A percentile compares a stretch with the other conserved stretches of the same genome.
These are phyloP conservation scores for Myrmophylax atrothorax DNA, from an alignment of 2,113 vertebrate genomes.

Conservation along the genomic window DNA sequence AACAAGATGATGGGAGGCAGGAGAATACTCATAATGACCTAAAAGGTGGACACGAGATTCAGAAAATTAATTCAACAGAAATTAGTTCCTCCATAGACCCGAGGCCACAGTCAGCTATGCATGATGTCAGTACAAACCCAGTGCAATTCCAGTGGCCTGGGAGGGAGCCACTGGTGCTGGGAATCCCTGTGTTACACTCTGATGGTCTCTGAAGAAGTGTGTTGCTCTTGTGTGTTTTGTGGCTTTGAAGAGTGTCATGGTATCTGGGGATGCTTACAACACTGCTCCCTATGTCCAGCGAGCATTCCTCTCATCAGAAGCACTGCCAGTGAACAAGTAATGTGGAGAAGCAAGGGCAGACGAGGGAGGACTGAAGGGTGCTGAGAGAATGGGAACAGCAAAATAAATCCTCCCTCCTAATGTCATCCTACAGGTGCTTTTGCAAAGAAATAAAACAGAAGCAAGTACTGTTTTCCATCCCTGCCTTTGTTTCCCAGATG, in stretches of 20 bases:
- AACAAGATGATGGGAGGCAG: slow-evolving; percentile 89
- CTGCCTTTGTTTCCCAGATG: neutral
- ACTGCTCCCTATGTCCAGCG: neutral
- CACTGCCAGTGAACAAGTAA: neutral
- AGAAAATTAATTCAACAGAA: neutral
- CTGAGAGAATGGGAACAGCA: neutral
- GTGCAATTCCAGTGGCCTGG: neutral
- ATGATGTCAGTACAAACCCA: neutral
- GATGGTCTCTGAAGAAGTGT: neutral
- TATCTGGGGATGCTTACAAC: neutral
- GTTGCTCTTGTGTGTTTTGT: neutral
- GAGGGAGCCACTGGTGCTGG: neutral
- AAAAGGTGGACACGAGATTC: neutral
- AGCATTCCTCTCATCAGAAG: neutral
- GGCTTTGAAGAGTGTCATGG: neutral
- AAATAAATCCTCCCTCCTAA: neutral
- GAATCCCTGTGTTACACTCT: neutral
- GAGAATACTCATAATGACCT: slow-evolving; percentile 93
- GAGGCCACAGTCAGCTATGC: neutral
- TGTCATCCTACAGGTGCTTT: neutral
- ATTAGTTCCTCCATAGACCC: neutral
- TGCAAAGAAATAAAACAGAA: neutral
- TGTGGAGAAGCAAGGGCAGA: fast-evolving
- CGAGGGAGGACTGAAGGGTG: neutral
- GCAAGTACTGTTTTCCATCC: neutral